These are phyloP conservation scores for Pongo pygmaeus DNA, from an alignment of 2,113 vertebrate species.

Conservation along the genomic window DNA sequence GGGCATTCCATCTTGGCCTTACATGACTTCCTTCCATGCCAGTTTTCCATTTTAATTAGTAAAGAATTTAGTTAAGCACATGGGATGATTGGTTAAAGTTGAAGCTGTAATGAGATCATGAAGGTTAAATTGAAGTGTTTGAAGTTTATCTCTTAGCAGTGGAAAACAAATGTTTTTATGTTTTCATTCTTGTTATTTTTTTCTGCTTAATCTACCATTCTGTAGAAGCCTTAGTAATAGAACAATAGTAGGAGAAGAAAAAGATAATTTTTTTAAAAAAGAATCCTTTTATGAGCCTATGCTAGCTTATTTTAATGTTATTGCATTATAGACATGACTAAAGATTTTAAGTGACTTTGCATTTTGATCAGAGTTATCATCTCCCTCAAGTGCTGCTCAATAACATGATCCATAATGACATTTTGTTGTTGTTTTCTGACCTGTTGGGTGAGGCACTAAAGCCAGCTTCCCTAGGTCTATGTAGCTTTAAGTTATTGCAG, in stretches of 20 bases:
- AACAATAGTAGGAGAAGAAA: neutral
- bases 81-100: neutral
- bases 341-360: neutral
- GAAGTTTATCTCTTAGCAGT: neutral
- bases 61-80: neutral
- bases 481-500: conserved; percentile 22
- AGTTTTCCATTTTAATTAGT: neutral
- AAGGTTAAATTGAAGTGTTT: neutral
- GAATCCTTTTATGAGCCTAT: neutral
- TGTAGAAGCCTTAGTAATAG: neutral
- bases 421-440: neutral
- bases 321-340: neutral
- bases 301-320: neutral
- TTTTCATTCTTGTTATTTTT: neutral
- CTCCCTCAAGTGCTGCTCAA: neutral
- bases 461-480: neutral
- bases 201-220: neutral
- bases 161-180: neutral
- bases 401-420: neutral
- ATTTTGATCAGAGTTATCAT: neutral
- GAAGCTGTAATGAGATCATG: neutral
- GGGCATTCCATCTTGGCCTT: neutral
- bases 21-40: too few relatives aligned
- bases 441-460: neutral
- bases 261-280: neutral